A percentile compares a stretch with the other conserved stretches of the same genome.
phyloP scores from a whole-genome alignment of 2,797 vertebrate genomes.

The Nasua narica region DNA sequence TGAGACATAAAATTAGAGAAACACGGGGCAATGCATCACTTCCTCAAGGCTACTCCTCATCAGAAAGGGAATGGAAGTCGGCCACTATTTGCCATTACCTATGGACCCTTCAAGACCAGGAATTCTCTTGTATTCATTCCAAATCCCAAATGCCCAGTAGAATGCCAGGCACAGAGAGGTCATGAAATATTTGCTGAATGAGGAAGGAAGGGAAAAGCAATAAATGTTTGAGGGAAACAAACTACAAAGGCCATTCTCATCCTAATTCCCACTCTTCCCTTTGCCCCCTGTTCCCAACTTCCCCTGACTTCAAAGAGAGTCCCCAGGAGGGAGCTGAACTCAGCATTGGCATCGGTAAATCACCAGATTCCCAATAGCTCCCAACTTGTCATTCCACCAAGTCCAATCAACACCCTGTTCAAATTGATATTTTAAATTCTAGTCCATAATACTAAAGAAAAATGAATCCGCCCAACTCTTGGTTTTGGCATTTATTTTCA shows the following conservation, averaged over 20 bases:
- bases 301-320: conserved; percentile 30
- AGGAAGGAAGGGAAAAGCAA: background rate
- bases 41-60: background rate
- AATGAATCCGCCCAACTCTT: background rate
- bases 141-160: background rate
- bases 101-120: background rate
- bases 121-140: background rate
- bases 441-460: background rate
- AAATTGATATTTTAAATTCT: background rate
- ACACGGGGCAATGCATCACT: background rate
- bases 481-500: background rate
- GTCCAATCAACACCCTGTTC: background rate
- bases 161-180: background rate
- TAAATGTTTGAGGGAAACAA: background rate
- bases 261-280: background rate
- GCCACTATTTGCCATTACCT: background rate
- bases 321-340: background rate
- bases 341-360: background rate
- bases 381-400: background rate
- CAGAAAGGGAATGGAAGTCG: background rate
- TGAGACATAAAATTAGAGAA: background rate
- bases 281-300: background rate
- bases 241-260: background rate
- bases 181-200: background rate
- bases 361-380: background rate